A percentile compares a stretch with the other conserved stretches of the same genome.
Conservation (phyloP, 2,113 vertebrate genomes). For the Telmatochromis sp. region DNA sequence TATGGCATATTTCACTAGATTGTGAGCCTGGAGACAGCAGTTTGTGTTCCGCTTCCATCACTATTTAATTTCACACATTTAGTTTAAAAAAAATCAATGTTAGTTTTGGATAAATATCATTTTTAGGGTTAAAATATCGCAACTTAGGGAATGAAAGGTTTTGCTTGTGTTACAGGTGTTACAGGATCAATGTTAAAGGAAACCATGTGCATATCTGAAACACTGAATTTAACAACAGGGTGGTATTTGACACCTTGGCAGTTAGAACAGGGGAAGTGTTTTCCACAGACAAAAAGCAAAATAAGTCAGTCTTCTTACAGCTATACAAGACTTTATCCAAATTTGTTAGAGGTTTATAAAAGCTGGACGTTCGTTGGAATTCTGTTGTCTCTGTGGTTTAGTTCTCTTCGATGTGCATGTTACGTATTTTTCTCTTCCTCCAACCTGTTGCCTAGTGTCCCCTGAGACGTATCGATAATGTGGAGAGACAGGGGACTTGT, state of each 20-base stretch:
- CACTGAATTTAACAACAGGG: background rate
- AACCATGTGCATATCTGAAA: background rate
- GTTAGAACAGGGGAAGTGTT: background rate
- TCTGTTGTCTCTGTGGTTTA: background rate
- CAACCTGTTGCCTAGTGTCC: background rate
- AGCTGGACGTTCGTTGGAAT: background rate
- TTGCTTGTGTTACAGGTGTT: background rate
- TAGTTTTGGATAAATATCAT: background rate
- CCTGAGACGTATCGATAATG: slow-evolving; percentile 29
- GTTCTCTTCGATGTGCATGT: background rate
- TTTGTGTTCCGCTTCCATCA: background rate
- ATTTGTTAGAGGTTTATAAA: background rate
- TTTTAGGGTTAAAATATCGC: background rate
- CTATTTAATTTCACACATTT: background rate
- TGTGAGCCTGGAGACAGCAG: background rate
- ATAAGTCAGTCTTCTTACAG: background rate
- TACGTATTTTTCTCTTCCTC: background rate
- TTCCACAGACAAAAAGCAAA: background rate
- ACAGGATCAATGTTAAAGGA: background rate
- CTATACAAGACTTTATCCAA: background rate
- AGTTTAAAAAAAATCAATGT: too few relatives aligned
- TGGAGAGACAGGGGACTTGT: slow-evolving; percentile 29
- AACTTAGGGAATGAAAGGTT: background rate
- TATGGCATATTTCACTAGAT: background rate
- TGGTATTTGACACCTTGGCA: background rate